Base-by-base conservation (phyloP, 1,140 invertebrate species). In the Bombus waltoni region DNA sequence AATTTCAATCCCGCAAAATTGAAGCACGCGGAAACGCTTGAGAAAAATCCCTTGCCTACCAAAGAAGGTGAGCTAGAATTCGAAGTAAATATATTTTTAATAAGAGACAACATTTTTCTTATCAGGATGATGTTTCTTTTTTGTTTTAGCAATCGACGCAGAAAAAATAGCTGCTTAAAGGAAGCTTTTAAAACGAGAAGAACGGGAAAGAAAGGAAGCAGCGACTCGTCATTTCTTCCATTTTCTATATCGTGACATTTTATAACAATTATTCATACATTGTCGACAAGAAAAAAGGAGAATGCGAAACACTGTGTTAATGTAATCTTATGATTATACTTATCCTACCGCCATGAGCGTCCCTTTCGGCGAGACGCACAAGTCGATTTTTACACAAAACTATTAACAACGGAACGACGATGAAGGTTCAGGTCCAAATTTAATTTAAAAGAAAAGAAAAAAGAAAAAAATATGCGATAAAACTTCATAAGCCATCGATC, bases 31-130 rank as follows among this genome's bases (percentile, higher is more conserved):
- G 97, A 98, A 95, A 98, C 98, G 75, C 97, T 97, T 92, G 98
- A 98, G 95, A 98, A 98, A 95, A 98, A 98, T 95, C 97, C 97
- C 78, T 96, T 99, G 92, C 98, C 98, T 90, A 98, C 97, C 93
- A 96, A 96, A 96, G 95, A 95, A 94, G 93, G 94, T 95, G 57
- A 18, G 22, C 3, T 42, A 25, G 28, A 68, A 42, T 72, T n/a
- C 25, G 0, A 8, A 72, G 13, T 13, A 32, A 4, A 71, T 71
- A 15, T n/a, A 42, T n/a, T 42, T 13, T 42, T 28, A 25, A 42
- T 18, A 10, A 78, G 8, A 76, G 13, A 57, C 10, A 53, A 22
- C 25, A 18, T 28, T 28, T 22, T 18, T 28, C 11, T 3, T 28
- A 44, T 44, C 22, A 35, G 25, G 6, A 40, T n/a, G 32, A 65